Evolutionary conservation across 2,113 vertebrate species (phyloP).

Genomic region (Nothoprocta perdicaria): DNA sequence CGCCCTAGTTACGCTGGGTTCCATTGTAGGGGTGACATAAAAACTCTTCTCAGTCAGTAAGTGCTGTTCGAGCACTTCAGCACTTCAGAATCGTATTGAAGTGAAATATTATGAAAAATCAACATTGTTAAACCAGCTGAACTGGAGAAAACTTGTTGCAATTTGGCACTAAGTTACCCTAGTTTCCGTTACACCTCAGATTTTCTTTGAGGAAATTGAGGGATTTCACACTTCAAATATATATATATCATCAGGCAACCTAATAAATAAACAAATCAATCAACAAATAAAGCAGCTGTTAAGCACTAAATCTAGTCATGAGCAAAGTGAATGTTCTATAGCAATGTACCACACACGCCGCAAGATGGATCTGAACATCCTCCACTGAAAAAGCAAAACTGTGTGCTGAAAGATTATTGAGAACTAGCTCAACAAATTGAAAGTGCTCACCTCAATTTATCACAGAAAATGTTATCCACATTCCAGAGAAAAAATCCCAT

Average conservation of each 20-base stretch:
- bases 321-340: neutral
- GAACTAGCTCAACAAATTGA: neutral
- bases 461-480: conserved; percentile 95
- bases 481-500: conserved; percentile 97
- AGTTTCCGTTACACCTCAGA: neutral
- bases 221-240: neutral
- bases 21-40: neutral
- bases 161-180: neutral
- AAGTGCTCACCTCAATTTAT: conserved; percentile 87
- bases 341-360: neutral
- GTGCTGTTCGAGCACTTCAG: neutral
- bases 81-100: neutral
- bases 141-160: neutral
- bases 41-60: neutral
- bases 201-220: neutral
- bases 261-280: no score
- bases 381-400: neutral
- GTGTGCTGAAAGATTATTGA: neutral
- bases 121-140: neutral
- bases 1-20: neutral
- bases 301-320: neutral
- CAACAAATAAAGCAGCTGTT: neutral
- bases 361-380: neutral
- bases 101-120: neutral
- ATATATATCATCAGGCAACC: neutral